Conservation (phyloP, 92 coral and sea anemone genomes). For the Phenganax marumi region DNA sequence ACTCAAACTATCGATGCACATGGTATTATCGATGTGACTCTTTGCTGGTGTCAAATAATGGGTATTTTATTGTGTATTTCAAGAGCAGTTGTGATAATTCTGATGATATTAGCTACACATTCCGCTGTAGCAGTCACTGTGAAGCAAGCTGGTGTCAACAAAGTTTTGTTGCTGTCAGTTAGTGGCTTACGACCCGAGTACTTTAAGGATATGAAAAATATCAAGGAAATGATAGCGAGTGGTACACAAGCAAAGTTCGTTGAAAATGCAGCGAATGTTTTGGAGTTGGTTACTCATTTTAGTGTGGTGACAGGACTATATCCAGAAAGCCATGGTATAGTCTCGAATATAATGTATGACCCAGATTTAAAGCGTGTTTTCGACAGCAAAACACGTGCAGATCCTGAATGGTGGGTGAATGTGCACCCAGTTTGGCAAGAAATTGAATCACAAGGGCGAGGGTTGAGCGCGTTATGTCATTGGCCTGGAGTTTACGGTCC, state of each 20-base stretch:
- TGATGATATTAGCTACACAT: background rate
- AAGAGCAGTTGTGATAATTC: background rate
- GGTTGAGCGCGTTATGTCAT: conserved; percentile 68
- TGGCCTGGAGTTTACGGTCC: conserved; percentile 77
- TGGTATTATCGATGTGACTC: background rate
- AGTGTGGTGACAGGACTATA: conserved; percentile 82
- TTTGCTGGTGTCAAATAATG: background rate
- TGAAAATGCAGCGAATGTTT: conserved; percentile 67
- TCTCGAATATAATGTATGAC: conserved; percentile 77
- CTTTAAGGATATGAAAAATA: conserved; percentile 52
- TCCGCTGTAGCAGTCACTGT: background rate
- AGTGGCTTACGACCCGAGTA: conserved; percentile 85
- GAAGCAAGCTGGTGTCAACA: background rate
- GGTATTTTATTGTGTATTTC: background rate
- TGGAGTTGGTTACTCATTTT: conserved; percentile 74
- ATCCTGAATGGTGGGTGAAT: conserved; percentile 80
- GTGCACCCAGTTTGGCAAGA: conserved; percentile 87
- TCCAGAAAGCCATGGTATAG: conserved; percentile 85
- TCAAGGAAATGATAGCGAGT: conserved; percentile 62
- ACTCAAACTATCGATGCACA: background rate
- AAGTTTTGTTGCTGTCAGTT: conserved; percentile 72
- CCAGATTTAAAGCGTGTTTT: conserved; percentile 60
- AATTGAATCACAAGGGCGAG: conserved; percentile 64
- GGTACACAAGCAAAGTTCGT: conserved; percentile 71
- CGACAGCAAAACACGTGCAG: conserved; percentile 57